Evolutionary conservation across 1,140 invertebrate genomes (phyloP).

Genomic region (Forficula auricularia): DNA sequence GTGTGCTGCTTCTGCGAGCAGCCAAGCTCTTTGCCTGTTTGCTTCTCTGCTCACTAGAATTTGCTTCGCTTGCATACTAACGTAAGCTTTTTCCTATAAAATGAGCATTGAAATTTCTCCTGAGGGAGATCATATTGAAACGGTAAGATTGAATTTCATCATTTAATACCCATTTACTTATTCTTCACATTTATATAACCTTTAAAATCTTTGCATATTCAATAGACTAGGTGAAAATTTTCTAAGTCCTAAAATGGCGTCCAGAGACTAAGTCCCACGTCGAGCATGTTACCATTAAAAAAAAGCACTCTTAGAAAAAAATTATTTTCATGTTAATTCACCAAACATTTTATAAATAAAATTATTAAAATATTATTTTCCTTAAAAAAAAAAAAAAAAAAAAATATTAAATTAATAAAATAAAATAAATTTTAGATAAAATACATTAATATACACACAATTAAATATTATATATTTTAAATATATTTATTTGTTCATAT

Average conservation of each 20-base stretch:
- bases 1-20: no score
- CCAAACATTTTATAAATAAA: background rate
- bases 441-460: no score
- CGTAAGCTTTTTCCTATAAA: background rate
- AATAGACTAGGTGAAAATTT: conserved; percentile 39
- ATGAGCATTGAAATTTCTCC: conserved; percentile 4
- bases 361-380: conserved; percentile 1
- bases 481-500: no score
- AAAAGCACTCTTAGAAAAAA: no score
- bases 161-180: background rate
- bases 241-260: conserved; percentile 75
- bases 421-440: no score
- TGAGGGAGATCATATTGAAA: conserved; percentile 1
- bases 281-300: conserved; percentile 25
- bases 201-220: background rate
- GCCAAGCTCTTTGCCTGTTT: no score
- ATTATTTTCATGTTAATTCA: conserved; percentile 7
- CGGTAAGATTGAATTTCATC: conserved; percentile 2
- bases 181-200: background rate
- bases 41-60: no score
- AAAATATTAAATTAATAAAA: no score
- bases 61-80: no score
- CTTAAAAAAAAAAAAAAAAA: no score
- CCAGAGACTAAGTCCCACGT: conserved; percentile 44
- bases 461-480: no score